Evolutionary conservation across 2,797 vertebrate species (phyloP), one percentile per base, ranked within the genome.

Genomic region (Salmo trutta): DNA sequence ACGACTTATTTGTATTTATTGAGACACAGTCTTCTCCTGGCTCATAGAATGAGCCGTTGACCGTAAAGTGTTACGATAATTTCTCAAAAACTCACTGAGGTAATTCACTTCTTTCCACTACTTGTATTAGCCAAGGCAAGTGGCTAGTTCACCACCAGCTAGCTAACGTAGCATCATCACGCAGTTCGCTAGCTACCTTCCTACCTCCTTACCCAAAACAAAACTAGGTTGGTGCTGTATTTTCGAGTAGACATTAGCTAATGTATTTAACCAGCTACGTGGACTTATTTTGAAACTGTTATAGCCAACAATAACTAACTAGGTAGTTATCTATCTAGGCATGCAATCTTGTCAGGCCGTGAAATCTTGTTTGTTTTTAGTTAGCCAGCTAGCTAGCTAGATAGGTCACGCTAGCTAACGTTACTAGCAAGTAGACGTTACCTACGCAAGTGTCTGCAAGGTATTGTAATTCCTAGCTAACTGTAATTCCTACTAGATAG

Each of bases 261-360:
- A 31, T 64, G 2, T 12, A 24, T 64, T 14, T 64, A 64, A 24
- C n/a, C 54, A 62, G 59, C 59, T 62, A 59, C 59, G 59, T 27
- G 8, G 4, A 12, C 10, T 21, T 33, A n/a, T n/a, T 56, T 17
- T 71, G 36, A 71, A 27, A 71, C n/a, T 52, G 19, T 21, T 36
- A 41, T 12, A 47, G 41, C 6, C 17, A 8, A 19, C 51, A 15
- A 29, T 53, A 74, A 2, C 24, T 51, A 36, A 12, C 47, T 54
- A 74, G 67, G 71, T 76, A 59, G 75, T 64, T 52, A 80, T 81
- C 80, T 79, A 89, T 19, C 1, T 78, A 81, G 12, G 10, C 27
- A 24, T 8, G 52, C 16, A 12, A 56, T 59, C 5, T 31, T 17
- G 66, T 19, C 56, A 5, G 5, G 56, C 56, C n/a, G n/a, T 59